Evolutionary conservation across 2,888 invertebrate genomes (phyloP), one percentile per base, ranked within the genome.

Genomic region (Brenthis daphne): DNA sequence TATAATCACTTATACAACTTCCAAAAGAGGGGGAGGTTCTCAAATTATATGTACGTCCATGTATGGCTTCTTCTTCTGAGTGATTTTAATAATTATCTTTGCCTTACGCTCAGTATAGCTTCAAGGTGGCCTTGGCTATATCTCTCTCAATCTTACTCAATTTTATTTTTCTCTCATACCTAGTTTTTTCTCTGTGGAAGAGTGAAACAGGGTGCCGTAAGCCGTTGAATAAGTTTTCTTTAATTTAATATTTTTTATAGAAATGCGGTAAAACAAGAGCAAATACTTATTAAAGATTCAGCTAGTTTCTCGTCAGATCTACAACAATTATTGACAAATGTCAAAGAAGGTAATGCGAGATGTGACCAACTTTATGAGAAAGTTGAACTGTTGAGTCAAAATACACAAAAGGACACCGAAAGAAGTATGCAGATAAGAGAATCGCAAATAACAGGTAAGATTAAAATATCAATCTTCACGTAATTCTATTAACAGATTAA

Each of bases 181-280:
- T 29, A 29, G 4, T 3, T 29, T 29, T 29, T 29, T 24, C 24
- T 3, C 24, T 24, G 4, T 24, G 24, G 24, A 24, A 24, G 24
- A 29, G 29, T 29, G 29, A 29, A 29, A 5, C 29, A 29, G 29
- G 29, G 29, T 29, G 29, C 29, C 29, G 4, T 20, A 20, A 20
- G 16, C 53, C 24, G 0, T 24, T 58, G 43, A 57, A 53, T 51
- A 20, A n/a, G 55, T 33, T 33, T n/a, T 37, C 29, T 11, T 72
- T 56, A 33, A 64, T 43, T 8, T 33, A 51, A n/a, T 43, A 29
- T 51, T 50, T 16, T 72, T 82, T 74, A 14, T 72, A 93, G 94
- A 80, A 91, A 93, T 73, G 90, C 94, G 50, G 93, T 93, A 50
- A 89, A 89, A 75, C 90, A 92, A 70, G 94, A 94, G 77, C 88